These are phyloP conservation scores for Agelastica alni DNA, from an alignment of 2,888 invertebrate species.

Conservation along the genomic window DNA sequence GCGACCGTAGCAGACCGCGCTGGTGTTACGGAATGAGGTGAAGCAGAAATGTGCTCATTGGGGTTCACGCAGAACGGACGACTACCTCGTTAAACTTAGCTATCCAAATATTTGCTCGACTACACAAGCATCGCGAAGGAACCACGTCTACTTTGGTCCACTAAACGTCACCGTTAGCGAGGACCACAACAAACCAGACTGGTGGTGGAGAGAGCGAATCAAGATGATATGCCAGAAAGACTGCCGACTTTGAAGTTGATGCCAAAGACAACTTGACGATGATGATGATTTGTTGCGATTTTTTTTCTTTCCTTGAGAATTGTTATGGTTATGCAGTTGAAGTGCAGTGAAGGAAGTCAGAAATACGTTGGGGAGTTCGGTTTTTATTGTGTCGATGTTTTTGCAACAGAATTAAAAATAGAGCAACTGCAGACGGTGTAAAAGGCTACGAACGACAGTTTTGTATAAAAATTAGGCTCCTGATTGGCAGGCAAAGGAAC, in stretches of 20 bases:
- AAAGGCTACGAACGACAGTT: too few relatives aligned
- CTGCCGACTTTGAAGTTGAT: conserved; percentile 5
- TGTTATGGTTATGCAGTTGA: background rate
- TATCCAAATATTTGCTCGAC: background rate
- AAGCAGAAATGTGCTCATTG: background rate
- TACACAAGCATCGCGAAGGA: too few relatives aligned
- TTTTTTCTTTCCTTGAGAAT: background rate
- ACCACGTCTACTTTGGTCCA: background rate
- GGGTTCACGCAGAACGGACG: background rate
- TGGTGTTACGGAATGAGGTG: conserved; percentile 2
- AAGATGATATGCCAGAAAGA: background rate
- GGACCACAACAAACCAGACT: background rate
- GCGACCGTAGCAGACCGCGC: background rate
- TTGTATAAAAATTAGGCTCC: too few relatives aligned
- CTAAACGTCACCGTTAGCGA: background rate
- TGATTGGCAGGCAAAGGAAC: too few relatives aligned
- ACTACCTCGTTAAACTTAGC: background rate
- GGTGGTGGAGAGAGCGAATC: background rate
- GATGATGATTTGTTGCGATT: conserved; percentile 4
- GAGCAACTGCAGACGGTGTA: too few relatives aligned
- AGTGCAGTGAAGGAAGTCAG: background rate
- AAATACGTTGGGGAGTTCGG: background rate
- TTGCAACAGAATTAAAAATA: too few relatives aligned
- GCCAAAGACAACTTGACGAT: conserved; percentile 1
- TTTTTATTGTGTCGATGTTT: too few relatives aligned